Base-by-base conservation (phyloP, 2,797 vertebrate species). In the Sebastolobus altivelis region DNA sequence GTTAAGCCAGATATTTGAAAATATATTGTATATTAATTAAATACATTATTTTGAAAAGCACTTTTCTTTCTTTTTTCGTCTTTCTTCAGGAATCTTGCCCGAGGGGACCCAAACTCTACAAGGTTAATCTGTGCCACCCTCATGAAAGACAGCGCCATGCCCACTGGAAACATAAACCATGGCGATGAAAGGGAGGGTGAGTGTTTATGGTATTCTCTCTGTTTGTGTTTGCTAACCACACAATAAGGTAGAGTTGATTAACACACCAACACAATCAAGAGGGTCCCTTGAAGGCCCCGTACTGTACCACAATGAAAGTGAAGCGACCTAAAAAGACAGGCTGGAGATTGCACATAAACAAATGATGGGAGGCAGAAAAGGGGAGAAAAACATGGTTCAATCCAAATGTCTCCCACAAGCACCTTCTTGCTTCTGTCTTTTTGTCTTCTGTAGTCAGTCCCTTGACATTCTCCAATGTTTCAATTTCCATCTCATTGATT, bases 191-290 rank as follows among this genome's bases (percentile, higher is more conserved):
- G 25, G 68, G 71, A 68, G 87, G 68, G 65, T 68, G 77, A 82
- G 74, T 82, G 89, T 88, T 91, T 81, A 87, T 77, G 71, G 27
- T 54, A 59, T 77, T 77, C 18, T 66, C 73, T 82, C 63, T 83
- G 77, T 88, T 84, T 90, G 79, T 86, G 40, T 90, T 85, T 83
- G 77, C 79, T 69, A 69, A 87, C 82, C 88, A 81, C 88, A 84
- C 72, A 77, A 55, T 82, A 88, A 84, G 80, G 79, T 87, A 75
- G 71, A 75, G 70, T 80, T 89, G 87, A 88, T 89, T 89, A 86
- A 84, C 72, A 83, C 67, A 82, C 79, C 72, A 82, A 80, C 74
- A 85, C 72, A 84, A 84, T 83, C 84, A 84, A 40, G 68, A 67
- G 16, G 43, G 25, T 77, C 59, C 75, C 65, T 80, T 73, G 43